These are phyloP conservation scores for Zygaena filipendulae DNA, from an alignment of 2,888 invertebrate genomes.

Conservation along the genomic window DNA sequence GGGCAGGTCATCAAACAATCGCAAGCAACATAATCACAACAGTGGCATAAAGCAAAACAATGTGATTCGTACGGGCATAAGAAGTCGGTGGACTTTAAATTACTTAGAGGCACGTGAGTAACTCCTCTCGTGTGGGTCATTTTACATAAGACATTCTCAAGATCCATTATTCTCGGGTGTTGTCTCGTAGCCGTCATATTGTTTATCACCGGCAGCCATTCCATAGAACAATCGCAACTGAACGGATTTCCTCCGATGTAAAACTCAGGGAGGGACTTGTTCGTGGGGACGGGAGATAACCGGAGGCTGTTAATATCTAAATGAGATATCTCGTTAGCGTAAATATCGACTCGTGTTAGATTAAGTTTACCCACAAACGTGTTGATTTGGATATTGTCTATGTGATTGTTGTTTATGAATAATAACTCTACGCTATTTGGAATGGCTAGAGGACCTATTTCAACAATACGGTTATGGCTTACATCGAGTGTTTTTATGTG, in stretches of 20 bases:
- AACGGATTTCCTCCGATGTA: conserved; percentile 94
- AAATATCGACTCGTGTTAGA: conserved; percentile 88
- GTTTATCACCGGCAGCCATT: conserved; percentile 92
- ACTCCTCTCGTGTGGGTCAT: conserved; percentile 86
- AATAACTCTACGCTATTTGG: conserved; percentile 88
- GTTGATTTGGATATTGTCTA: conserved; percentile 82
- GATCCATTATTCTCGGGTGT: conserved; percentile 88
- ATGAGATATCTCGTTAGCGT: conserved; percentile 86
- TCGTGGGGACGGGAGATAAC: conserved; percentile 77
- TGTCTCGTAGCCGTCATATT: conserved; percentile 84
- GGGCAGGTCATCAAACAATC: conserved; percentile 98
- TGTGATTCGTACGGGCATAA: conserved; percentile 91
- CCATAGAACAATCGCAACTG: conserved; percentile 95
- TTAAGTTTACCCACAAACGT: conserved; percentile 88
- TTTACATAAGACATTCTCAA: conserved; percentile 87
- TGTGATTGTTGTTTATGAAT: conserved; percentile 90
- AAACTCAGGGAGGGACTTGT: conserved; percentile 86
- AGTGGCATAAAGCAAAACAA: conserved; percentile 93
- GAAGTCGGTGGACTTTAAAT: conserved; percentile 84
- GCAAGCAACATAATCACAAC: conserved; percentile 95
- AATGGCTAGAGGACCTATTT: conserved; percentile 83
- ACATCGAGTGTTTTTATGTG: conserved; percentile 87
- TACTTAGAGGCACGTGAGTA: conserved; percentile 78
- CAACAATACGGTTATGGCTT: conserved; percentile 86
- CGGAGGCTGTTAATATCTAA: conserved; percentile 86